phyloP scores from a whole-genome alignment of 2,113 vertebrate species.

The Dolichotis patagonum region DNA sequence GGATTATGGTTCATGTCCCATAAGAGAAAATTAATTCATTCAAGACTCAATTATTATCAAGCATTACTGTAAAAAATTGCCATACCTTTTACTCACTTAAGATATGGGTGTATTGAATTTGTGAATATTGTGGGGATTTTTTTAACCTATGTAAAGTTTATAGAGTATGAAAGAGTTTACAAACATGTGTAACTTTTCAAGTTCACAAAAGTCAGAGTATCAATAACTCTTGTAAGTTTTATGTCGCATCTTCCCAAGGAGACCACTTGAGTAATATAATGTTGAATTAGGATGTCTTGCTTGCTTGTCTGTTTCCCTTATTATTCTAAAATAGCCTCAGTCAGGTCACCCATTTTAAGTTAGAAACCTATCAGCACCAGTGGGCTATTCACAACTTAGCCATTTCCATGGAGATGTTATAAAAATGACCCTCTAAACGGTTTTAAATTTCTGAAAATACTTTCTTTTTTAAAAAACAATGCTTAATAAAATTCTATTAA shows the following conservation, averaged over 20 bases:
- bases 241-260: not conserved
- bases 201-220: constrained; percentile 14
- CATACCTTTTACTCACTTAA: not conserved
- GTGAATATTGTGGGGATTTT: constrained; percentile 28
- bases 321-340: not conserved
- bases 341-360: constrained; percentile 60
- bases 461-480: constrained; percentile 45
- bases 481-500: constrained; percentile 69
- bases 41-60: constrained; percentile 36
- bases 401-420: constrained; percentile 48
- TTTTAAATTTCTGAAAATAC: constrained; percentile 37
- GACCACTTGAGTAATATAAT: not conserved
- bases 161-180: not conserved
- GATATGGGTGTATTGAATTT: not conserved
- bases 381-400: constrained; percentile 46
- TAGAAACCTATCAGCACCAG: constrained; percentile 66
- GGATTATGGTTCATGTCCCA: constrained; percentile 36
- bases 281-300: not conserved
- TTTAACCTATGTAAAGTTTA: constrained; percentile 56
- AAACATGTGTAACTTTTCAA: constrained; percentile 57
- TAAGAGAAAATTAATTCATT: constrained; percentile 44
- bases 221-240: constrained; percentile 55
- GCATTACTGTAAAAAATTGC: not conserved
- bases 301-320: not conserved
- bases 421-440: constrained; percentile 64